Percentiles rank a stretch among this genome's conserved stretches.
These are phyloP conservation scores for Tubulanus polymorphus DNA, from an alignment of 2,888 invertebrate genomes.

Conservation along the genomic window DNA sequence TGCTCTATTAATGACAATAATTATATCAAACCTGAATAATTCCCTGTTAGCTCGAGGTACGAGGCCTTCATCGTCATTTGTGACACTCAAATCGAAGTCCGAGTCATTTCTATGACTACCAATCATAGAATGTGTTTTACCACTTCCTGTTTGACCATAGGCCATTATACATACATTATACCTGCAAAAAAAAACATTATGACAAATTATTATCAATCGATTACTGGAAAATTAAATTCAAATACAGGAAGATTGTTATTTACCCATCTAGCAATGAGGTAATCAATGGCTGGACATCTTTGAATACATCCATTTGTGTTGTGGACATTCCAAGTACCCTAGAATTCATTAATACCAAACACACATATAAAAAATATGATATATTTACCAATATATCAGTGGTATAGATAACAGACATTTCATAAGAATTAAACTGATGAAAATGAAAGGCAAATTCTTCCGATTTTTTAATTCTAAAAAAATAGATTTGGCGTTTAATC, in stretches of 20 bases:
- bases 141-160: slow-evolving; percentile 46
- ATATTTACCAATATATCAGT: no score
- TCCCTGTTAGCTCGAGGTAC: slow-evolving; percentile 42
- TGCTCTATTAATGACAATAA: no score
- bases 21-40: slow-evolving; percentile 36
- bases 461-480: no score
- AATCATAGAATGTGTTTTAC: slow-evolving; percentile 46
- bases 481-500: no score
- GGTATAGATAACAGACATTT: no score
- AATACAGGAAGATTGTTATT: slow-evolving; percentile 9
- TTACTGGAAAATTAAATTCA: background rate
- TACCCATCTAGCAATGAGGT: slow-evolving; percentile 46
- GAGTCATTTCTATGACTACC: slow-evolving; percentile 42
- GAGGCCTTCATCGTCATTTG: slow-evolving; percentile 43
- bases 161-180: slow-evolving; percentile 49
- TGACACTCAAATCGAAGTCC: slow-evolving; percentile 32
- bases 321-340: no score
- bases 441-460: no score
- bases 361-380: no score
- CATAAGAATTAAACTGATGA: no score
- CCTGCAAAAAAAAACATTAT: slow-evolving; percentile 19
- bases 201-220: background rate
- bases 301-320: slow-evolving; percentile 42
- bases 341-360: no score
- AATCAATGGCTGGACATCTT: slow-evolving; percentile 45